Percentiles rank a stretch among this genome's conserved stretches.
These are phyloP conservation scores for Danionella dracula DNA, from an alignment of 2,797 vertebrate genomes.

Conservation along the genomic window DNA sequence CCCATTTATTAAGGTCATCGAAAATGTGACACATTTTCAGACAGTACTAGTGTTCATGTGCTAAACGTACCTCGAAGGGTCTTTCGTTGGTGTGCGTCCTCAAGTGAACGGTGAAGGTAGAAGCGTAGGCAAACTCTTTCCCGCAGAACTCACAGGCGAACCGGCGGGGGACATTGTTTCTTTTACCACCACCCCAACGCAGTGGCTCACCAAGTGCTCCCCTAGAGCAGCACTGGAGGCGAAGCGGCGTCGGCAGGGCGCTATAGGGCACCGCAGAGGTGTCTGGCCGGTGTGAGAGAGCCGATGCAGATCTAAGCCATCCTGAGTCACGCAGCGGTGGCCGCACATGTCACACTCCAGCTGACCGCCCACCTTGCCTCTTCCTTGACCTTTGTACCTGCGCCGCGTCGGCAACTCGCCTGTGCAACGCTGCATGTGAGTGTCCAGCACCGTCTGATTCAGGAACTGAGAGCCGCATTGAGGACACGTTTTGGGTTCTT, in stretches of 20 bases:
- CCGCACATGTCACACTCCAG: slow-evolving; percentile 78
- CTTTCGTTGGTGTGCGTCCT: slow-evolving; percentile 76
- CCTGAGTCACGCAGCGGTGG: slow-evolving; percentile 76
- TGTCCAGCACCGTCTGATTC: slow-evolving; percentile 72
- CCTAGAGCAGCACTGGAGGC: slow-evolving; percentile 67
- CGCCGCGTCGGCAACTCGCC: slow-evolving; percentile 14
- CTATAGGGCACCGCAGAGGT: slow-evolving; percentile 72
- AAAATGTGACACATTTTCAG: too few relatives aligned
- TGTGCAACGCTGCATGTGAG: slow-evolving; percentile 77
- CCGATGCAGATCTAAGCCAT: slow-evolving; percentile 75
- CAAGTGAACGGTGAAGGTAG: slow-evolving; percentile 76
- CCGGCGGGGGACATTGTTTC: slow-evolving; percentile 52
- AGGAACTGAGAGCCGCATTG: slow-evolving; percentile 80
- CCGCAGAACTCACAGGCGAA: slow-evolving; percentile 70
- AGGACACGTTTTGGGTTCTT: slow-evolving; percentile 70
- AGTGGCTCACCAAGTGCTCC: slow-evolving; percentile 70
- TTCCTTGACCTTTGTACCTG: slow-evolving; percentile 61
- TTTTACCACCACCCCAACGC: slow-evolving; percentile 62
- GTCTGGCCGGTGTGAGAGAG: slow-evolving; percentile 78
- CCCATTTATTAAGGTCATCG: too few relatives aligned
- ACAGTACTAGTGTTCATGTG: too few relatives aligned
- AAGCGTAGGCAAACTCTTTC: slow-evolving; percentile 75
- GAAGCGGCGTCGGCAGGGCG: slow-evolving; percentile 72
- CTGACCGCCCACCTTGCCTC: slow-evolving; percentile 72
- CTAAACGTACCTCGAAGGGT: slow-evolving; percentile 67